Evolutionary conservation across 2,888 invertebrate genomes (phyloP), one percentile per base, ranked within the genome.

Genomic region (Apodemia hepburni): DNA sequence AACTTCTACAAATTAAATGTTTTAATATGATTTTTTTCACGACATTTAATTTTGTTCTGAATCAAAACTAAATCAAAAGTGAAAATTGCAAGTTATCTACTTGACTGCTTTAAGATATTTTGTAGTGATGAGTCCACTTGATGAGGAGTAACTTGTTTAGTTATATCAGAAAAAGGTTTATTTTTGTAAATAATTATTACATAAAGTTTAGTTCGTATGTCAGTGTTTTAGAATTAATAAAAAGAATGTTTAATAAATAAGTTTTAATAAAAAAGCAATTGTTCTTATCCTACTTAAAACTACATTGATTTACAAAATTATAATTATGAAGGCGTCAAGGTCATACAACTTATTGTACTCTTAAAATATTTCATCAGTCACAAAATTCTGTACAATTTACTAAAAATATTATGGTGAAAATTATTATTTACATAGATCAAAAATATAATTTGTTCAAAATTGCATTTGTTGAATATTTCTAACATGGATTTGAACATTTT

Each of bases 211-310:
- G 27, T 54, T 54, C 9, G 12, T 22, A 54, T 54, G 8, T 15
- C 27, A 62, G 35, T 58, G 42, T 66, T 64, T 62, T 63, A 68
- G 58, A 35, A 51, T 51, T 27, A 66, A 54, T 63, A 65, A 64
- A 64, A 22, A 22, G 58, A 71, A 73, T 75, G 72, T 71, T 71
- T 80, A 90, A 90, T 90, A 90, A 90, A 90, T 90, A 88, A 81
- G 77, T 75, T 80, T 85, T 88, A 58, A 33, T 85, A 78, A 78
- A 42, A 82, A 84, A 80, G 81, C 66, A 63, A 12, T 68, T 71
- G 76, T 67, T 82, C 81, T 87, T 85, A 86, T 79, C 84, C 78
- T 82, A 73, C 67, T 61, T 77, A 77, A 75, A 65, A 69, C 66
- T 82, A 82, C 74, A 69, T 72, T 73, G 85, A 87, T 88, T 78